Evolutionary conservation across 1,140 invertebrate species (phyloP).

Genomic region (Calephelis nemesis): DNA sequence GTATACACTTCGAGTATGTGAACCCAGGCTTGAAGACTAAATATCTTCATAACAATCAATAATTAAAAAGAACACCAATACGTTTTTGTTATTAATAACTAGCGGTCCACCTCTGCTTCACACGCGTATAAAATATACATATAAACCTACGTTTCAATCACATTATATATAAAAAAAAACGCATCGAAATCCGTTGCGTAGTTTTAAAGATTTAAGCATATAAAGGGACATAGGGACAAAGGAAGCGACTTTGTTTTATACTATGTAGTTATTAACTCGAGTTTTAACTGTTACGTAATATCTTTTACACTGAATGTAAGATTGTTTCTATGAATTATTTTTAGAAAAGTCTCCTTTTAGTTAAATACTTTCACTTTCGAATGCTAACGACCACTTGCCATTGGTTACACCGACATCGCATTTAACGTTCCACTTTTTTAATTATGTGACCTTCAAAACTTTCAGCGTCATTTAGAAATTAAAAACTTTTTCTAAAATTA

Average conservation of each 20-base stretch:
- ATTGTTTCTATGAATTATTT: conserved; percentile 5
- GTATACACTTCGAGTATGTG: too few species aligned
- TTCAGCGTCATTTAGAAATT: conserved; percentile 3
- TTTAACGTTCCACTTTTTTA: conserved; percentile 12
- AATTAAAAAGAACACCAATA: background rate
- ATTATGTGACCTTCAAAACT: conserved; percentile 18
- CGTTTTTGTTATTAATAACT: too few species aligned
- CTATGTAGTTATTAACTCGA: background rate
- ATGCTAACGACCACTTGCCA: conserved; percentile 14
- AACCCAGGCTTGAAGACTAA: background rate
- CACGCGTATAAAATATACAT: too few species aligned
- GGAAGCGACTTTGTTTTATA: too few species aligned
- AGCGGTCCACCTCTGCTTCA: too few species aligned
- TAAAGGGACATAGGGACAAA: too few species aligned
- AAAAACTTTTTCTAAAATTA: conserved; percentile 14
- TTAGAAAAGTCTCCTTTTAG: conserved; percentile 15
- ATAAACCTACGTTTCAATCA: too few species aligned
- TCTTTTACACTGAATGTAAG: conserved; percentile 10
- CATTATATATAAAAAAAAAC: too few species aligned
- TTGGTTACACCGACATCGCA: conserved; percentile 2
- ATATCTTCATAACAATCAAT: background rate
- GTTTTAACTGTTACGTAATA: background rate
- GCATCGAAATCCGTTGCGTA: too few species aligned
- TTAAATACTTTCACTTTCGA: conserved; percentile 14
- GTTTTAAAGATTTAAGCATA: too few species aligned